Base-by-base conservation (phyloP, 2,797 vertebrate genomes). In the Mallotus villosus region DNA sequence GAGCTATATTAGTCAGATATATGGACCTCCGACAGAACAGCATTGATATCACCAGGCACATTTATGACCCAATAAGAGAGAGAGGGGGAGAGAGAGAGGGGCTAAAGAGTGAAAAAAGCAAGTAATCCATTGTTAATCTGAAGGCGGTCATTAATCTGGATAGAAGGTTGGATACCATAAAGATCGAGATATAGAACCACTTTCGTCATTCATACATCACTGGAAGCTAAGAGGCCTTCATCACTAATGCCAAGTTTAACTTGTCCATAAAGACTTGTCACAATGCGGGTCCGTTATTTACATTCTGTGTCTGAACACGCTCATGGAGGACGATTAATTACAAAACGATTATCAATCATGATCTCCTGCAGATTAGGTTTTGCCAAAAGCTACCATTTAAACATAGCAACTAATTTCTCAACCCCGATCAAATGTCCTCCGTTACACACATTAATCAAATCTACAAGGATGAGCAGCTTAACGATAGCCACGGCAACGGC, bases 41-140 rank as follows among this genome's bases (percentile, higher is more conserved):
- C 24, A 24, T 5, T 6, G 27, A 27, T 6, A 6, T 6, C 4
- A 27, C 19, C 17, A 25, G 21, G 7, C 21, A 60, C 11, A 22
- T 25, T 14, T 60, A 17, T 60, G 24, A 14, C 11, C 11, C 58
- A 24, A 21, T 12, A 16, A 61, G 25, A 29, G 59, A 61, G 25
- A 16, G 55, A 58, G 21, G 2, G 16, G 4, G 29, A 37, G n/a
- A n/a, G 34, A 46, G 58, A 22, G 37, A 51, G 37, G 1, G 41
- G 37, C 37, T 41, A 46, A 14, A 46, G 9, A 46, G 9, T 14
- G 41, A 12, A 14, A 46, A 14, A 14, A 46, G 12, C 9, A 46
- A 46, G 41, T 62, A 70, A 70, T 70, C 68, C 68, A 70, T 22
- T 63, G 21, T 21, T 70, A 70, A 62, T 70, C 68, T 70, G 19